Conservation (phyloP, 2,888 invertebrate species). For the Sminthurinus aureus region DNA sequence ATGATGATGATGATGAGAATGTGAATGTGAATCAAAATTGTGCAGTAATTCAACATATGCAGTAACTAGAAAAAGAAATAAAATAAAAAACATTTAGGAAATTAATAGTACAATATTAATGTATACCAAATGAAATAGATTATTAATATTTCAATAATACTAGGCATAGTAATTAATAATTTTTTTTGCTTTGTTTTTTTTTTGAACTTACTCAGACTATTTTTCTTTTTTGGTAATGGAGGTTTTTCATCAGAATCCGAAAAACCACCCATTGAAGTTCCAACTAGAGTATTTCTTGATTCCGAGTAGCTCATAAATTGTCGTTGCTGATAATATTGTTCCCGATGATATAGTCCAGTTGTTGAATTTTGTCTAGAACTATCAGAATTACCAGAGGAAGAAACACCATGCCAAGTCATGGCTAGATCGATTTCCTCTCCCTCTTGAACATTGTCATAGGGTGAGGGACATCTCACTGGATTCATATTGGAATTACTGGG, state of each 20-base stretch:
- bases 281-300: constrained; percentile 56
- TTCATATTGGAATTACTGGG: constrained; percentile 9
- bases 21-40: constrained; percentile 57
- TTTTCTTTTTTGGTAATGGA: constrained; percentile 89
- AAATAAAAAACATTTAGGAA: background rate
- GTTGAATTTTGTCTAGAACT: constrained; percentile 8
- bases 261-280: constrained; percentile 62
- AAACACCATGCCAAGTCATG: constrained; percentile 45
- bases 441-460: constrained; percentile 59
- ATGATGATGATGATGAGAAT: constrained; percentile 51
- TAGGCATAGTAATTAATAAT: background rate
- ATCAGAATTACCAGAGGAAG: background rate
- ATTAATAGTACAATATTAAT: background rate
- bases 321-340: constrained; percentile 42
- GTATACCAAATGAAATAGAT: constrained; percentile 16
- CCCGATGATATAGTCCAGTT: background rate
- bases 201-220: constrained; percentile 73
- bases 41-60: constrained; percentile 59
- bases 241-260: constrained; percentile 77
- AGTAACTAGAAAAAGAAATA: constrained; percentile 51
- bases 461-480: constrained; percentile 50
- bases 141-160: too few species aligned
- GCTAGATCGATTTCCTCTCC: constrained; percentile 49
- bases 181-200: too few species aligned
- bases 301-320: constrained; percentile 58